Evolutionary conservation across 2,888 invertebrate species (phyloP).

Genomic region (Mythimna impura): DNA sequence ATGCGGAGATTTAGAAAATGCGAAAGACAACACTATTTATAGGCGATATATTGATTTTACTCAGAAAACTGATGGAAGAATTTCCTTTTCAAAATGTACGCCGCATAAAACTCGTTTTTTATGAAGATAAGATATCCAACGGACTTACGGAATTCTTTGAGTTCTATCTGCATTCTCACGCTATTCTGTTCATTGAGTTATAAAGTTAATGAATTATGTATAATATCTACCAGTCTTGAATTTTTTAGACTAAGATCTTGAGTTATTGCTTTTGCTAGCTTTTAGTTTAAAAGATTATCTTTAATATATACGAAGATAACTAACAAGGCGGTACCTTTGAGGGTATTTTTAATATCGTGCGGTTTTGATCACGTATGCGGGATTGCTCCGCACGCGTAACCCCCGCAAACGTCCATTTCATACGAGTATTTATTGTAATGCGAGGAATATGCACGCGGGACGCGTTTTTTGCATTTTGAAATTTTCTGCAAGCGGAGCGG

Average conservation of each 20-base stretch:
- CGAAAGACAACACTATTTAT: background rate
- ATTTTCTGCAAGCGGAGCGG: too few species aligned
- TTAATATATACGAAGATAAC: background rate
- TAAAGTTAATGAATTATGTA: slow-evolving; percentile 13
- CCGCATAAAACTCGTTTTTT: background rate
- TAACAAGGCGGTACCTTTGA: too few species aligned
- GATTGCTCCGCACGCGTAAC: too few species aligned
- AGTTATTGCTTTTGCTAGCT: background rate
- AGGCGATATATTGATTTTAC: background rate
- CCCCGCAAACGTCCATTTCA: too few species aligned
- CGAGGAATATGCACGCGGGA: too few species aligned
- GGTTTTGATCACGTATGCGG: too few species aligned
- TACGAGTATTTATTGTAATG: too few species aligned
- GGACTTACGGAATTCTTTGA: background rate
- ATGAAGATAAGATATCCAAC: background rate
- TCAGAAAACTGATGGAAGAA: background rate
- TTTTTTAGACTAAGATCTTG: too few species aligned
- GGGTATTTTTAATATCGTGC: too few species aligned
- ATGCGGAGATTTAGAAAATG: background rate
- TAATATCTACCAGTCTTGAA: background rate
- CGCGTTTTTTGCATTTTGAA: too few species aligned
- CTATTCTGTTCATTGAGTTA: background rate
- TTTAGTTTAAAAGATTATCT: background rate
- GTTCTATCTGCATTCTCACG: slow-evolving; percentile 2
- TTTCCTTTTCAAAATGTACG: background rate